Evolutionary conservation across 2,113 vertebrate genomes (phyloP), one percentile per base, ranked within the genome.

Genomic region (Edolisoma coerulescens): DNA sequence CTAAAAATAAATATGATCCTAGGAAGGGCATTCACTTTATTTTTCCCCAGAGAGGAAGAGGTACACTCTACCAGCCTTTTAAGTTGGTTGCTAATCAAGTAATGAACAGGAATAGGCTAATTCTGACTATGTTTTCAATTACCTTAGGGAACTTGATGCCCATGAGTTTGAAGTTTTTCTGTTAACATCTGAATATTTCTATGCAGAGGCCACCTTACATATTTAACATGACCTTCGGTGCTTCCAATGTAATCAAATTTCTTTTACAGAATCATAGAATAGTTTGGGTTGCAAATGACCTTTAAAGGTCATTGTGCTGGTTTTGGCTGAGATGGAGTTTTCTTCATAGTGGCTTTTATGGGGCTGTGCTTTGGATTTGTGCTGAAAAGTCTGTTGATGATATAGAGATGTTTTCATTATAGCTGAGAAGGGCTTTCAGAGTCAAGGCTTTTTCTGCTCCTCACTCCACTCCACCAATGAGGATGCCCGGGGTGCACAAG

Each of bases 1-100:
- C 87, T 94, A 49, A 92, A 97, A 95, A 95, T 68, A 95, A 95
- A 86, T 64, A 92, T 44, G 56, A 78, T 78, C 65, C 69, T 81
- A 92, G 44, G 84, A 91, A 91, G 69, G 28, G 20, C 52, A 87
- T 71, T 87, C 69, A n/a, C n/a, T 87, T 91, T 84, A 68, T 81
- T 96, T 90, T 93, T 78, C 54, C 47, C 74, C 77, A 89, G 47
- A 81, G 52, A 56, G 68, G 41, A 87, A 87, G 76, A 93, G 30
- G 33, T 70, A 69, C 57, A 86, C 44, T n/a, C 75, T 87, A 77
- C 44, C 73, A 95, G 17, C 52, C 39, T 86, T 89, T 67, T 35
- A 52, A 63, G 21, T 63, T 81, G 42, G 42, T 78, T 49, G 35
- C 73, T 82, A 85, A 67, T 52, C 49, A 88, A 83, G 61, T 84